Conservation (phyloP, 1,140 invertebrate species). For the Phymorhynchus buccinoides region DNA sequence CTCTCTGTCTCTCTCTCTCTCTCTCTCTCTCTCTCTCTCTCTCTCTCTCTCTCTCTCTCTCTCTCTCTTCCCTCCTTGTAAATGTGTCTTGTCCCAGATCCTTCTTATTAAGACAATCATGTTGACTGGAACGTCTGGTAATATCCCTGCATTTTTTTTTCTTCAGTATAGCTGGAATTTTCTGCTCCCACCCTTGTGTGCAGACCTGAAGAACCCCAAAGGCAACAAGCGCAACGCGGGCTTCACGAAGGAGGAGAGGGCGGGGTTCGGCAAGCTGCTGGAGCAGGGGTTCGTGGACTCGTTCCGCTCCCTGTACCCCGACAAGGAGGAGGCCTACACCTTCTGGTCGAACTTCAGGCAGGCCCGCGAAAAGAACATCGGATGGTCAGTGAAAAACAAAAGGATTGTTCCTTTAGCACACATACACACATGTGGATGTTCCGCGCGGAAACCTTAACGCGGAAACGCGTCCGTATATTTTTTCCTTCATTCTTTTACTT, state of each 20-base stretch:
- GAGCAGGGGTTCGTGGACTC: slow-evolving; percentile 85
- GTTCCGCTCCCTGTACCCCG: slow-evolving; percentile 90
- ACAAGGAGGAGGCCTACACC: slow-evolving; percentile 87
- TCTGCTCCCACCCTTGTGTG: slow-evolving; percentile 51
- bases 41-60: background rate
- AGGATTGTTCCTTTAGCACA: background rate
- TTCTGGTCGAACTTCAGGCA: slow-evolving; percentile 95
- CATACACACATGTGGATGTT: too few species aligned
- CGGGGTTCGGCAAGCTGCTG: slow-evolving; percentile 89
- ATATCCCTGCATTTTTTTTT: too few species aligned
- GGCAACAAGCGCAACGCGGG: slow-evolving; percentile 92
- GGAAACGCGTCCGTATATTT: too few species aligned
- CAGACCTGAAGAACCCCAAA: slow-evolving; percentile 95
- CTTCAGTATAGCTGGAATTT: too few species aligned
- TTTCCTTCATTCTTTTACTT: too few species aligned
- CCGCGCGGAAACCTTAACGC: too few species aligned
- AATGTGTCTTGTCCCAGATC: background rate
- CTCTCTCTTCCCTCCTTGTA: background rate
- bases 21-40: too few species aligned
- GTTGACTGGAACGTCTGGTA: background rate
- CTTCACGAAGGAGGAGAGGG: slow-evolving; percentile 94
- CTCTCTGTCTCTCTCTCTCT: too few species aligned
- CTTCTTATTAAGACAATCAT: background rate
- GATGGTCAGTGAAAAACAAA: slow-evolving; percentile 81
- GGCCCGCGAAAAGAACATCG: slow-evolving; percentile 89